Evolutionary conservation across 2,113 vertebrate genomes (phyloP).

Genomic region (Bambusicola thoracicus): DNA sequence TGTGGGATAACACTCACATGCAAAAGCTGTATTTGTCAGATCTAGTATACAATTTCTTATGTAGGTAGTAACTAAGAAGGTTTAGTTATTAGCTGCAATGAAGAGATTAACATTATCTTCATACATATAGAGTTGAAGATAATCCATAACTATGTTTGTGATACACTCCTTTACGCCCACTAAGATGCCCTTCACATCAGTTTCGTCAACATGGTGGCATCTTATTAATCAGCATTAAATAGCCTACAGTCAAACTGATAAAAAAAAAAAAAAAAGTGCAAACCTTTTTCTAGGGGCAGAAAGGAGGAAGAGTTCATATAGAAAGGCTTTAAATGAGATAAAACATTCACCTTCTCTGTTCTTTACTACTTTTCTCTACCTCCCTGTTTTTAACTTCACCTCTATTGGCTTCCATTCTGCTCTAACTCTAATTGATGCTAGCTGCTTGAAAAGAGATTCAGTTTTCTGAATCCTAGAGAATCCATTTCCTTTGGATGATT

Average conservation of each 20-base stretch:
- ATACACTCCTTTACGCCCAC: not conserved
- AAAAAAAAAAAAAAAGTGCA: not conserved
- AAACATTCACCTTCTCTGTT: not conserved
- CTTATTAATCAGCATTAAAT: not conserved
- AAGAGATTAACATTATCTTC: not conserved
- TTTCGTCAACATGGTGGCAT: conserved; percentile 30
- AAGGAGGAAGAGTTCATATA: not conserved
- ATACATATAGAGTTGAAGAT: not conserved
- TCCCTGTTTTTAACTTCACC: not conserved
- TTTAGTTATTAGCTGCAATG: not conserved
- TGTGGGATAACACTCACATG: not conserved
- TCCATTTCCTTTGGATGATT: not conserved
- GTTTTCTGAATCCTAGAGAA: not conserved
- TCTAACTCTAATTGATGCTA: not conserved
- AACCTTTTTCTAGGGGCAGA: not conserved
- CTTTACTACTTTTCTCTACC: not conserved
- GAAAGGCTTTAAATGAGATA: not conserved
- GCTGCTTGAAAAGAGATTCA: not conserved
- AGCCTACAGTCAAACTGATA: not conserved
- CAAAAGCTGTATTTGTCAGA: not conserved
- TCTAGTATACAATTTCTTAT: not conserved
- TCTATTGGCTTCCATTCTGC: not conserved
- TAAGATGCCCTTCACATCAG: not conserved
- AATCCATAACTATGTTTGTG: not conserved
- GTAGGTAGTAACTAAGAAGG: not conserved